A percentile compares a stretch with the other conserved stretches of the same genome.
Conservation (phyloP, 2,888 invertebrate genomes). For the Pilophorus perplexus region DNA sequence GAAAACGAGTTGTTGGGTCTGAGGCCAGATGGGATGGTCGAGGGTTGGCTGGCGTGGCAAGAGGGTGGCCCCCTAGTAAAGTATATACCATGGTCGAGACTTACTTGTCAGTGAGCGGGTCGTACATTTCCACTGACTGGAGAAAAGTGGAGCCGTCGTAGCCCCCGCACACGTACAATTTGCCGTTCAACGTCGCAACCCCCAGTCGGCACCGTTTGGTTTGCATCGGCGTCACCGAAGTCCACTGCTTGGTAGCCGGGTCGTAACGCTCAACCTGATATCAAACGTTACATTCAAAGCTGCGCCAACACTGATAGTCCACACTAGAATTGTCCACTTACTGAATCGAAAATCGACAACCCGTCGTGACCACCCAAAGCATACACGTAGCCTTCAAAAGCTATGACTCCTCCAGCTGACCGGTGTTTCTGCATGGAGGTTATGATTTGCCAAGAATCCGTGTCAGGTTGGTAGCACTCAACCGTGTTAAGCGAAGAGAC, state of each 20-base stretch:
- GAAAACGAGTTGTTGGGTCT: too few relatives aligned
- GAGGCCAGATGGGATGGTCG: too few relatives aligned
- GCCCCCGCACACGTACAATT: constrained; percentile 79
- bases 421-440: constrained; percentile 70
- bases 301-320: neutral
- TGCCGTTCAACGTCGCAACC: constrained; percentile 75
- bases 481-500: constrained; percentile 77
- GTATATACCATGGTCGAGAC: too few relatives aligned
- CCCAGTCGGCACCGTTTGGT: constrained; percentile 79
- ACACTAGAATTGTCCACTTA: constrained; percentile 51
- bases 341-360: constrained; percentile 80
- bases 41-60: too few relatives aligned
- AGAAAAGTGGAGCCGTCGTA: constrained; percentile 82
- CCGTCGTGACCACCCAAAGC: constrained; percentile 87
- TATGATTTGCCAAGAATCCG: constrained; percentile 70
- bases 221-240: constrained; percentile 72
- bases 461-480: constrained; percentile 73
- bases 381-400: constrained; percentile 70
- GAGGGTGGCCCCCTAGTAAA: too few relatives aligned
- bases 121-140: constrained; percentile 76
- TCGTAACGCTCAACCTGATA: constrained; percentile 71
- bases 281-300: neutral
- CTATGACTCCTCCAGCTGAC: constrained; percentile 70
- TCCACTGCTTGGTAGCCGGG: constrained; percentile 70
- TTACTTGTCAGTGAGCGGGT: constrained; percentile 67